These are phyloP conservation scores for Urocynchramus pylzowi DNA, from an alignment of 2,113 vertebrate species.

Conservation along the genomic window DNA sequence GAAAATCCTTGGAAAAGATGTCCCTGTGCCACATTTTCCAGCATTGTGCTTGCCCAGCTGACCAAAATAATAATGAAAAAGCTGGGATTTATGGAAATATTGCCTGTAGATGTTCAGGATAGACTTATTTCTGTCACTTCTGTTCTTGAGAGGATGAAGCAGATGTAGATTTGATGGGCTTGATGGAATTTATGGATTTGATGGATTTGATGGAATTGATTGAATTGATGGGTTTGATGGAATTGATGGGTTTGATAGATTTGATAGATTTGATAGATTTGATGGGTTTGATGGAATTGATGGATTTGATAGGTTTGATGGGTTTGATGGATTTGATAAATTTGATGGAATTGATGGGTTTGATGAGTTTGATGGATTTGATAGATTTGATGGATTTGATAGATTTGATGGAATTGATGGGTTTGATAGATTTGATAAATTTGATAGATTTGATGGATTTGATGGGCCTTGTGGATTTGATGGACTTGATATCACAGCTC, in stretches of 20 bases:
- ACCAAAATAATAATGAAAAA: neutral
- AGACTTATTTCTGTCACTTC: neutral
- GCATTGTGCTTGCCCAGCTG: neutral
- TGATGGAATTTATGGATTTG: neutral
- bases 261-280: neutral
- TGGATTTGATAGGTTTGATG: neutral
- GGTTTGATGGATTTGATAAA: neutral
- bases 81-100: neutral
- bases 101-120: neutral
- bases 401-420: fast-evolving
- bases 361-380: neutral
- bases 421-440: fast-evolving
- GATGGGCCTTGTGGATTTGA: no score
- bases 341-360: fast-evolving
- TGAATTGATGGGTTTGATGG: no score
- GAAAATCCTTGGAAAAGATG: neutral
- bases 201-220: neutral
- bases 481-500: fast-evolving
- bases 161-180: neutral
- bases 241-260: neutral
- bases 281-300: neutral
- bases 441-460: fast-evolving
- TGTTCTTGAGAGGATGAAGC: neutral
- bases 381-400: neutral
- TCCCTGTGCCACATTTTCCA: neutral